phyloP scores from a whole-genome alignment of 2,888 invertebrate genomes.

The Heliconius ethilla region DNA sequence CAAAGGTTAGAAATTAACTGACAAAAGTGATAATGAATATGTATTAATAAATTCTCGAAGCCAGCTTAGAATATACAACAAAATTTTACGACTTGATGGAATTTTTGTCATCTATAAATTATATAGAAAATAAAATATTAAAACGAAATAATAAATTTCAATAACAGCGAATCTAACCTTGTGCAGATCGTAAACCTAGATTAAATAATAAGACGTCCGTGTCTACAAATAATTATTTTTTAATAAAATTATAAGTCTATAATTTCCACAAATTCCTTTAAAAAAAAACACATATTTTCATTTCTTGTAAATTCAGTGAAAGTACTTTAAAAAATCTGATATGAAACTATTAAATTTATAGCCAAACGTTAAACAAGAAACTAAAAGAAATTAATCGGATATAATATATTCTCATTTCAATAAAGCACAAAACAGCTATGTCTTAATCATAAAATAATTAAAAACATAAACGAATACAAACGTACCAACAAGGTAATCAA shows the following conservation, averaged over 20 bases:
- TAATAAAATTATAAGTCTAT: not conserved
- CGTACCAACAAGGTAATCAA: conserved; percentile 27
- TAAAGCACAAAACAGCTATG: conserved; percentile 14
- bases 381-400: not conserved
- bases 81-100: conserved; percentile 62
- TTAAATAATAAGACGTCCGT: conserved; percentile 37
- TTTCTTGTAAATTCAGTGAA: too few relatives aligned
- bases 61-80: conserved; percentile 48
- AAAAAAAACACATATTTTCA: too few relatives aligned
- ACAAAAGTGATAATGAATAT: conserved; percentile 68
- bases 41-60: conserved; percentile 47
- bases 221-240: not conserved
- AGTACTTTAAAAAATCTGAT: not conserved
- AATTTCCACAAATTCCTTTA: too few relatives aligned
- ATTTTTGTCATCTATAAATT: conserved; percentile 62
- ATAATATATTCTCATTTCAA: not conserved
- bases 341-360: not conserved
- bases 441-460: conserved; percentile 31
- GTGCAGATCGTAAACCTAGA: conserved; percentile 56
- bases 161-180: conserved; percentile 56
- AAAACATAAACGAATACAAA: conserved; percentile 27
- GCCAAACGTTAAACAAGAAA: not conserved
- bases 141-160: conserved; percentile 55
- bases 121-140: conserved; percentile 61
- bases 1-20: conserved; percentile 70